Conservation (phyloP, 2,113 vertebrate genomes). For the Aspiorhynchus laticeps region DNA sequence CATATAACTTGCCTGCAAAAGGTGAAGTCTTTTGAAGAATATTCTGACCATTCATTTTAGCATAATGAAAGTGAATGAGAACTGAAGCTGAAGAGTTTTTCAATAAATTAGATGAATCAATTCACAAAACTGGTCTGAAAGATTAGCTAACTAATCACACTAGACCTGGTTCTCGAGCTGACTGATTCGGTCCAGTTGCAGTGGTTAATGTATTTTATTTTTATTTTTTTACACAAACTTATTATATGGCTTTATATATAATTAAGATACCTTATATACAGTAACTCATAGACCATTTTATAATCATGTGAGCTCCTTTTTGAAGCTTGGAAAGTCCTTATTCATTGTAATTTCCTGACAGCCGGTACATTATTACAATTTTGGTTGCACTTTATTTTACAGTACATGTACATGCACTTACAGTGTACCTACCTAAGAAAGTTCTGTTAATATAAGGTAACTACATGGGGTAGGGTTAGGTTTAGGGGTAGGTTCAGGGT, state of each 20-base stretch:
- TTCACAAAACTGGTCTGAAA: neutral
- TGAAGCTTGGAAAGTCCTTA: too few species aligned
- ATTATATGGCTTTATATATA: neutral
- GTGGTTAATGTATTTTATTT: neutral
- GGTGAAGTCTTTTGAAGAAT: too few species aligned
- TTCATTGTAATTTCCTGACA: too few species aligned
- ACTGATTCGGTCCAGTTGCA: neutral
- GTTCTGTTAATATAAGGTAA: too few species aligned
- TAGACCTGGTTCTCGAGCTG: neutral
- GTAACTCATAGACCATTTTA: neutral
- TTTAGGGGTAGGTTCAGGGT: too few species aligned
- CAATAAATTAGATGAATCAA: neutral
- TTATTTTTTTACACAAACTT: neutral
- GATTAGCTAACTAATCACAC: neutral
- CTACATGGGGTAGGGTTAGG: too few species aligned
- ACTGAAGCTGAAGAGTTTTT: neutral
- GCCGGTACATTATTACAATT: too few species aligned
- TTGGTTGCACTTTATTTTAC: too few species aligned
- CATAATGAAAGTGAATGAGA: neutral
- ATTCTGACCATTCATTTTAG: neutral
- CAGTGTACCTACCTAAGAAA: too few species aligned
- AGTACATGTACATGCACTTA: too few species aligned
- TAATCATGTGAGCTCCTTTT: neutral
- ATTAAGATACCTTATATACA: neutral
- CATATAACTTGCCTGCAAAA: neutral